phyloP scores from a whole-genome alignment of 1,140 invertebrate species.

The Orchestia grillus region DNA sequence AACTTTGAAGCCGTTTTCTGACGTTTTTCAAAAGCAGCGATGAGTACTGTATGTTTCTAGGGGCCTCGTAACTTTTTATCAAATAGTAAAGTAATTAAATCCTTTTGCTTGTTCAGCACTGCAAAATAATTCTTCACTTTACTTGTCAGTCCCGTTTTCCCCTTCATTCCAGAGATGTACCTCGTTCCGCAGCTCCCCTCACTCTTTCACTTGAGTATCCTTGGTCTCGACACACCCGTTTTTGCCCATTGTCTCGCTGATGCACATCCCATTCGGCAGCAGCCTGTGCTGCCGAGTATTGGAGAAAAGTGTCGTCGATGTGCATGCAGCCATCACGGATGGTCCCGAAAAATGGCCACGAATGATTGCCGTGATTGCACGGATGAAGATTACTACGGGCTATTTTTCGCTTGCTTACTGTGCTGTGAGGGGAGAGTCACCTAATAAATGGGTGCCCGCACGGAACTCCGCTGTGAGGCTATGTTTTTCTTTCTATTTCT shows the following conservation, averaged over 20 bases:
- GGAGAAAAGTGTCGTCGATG: conserved; percentile 35
- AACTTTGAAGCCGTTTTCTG: no score
- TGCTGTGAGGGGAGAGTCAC: not conserved
- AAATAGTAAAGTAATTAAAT: not conserved
- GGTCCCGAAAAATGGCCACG: conserved; percentile 33
- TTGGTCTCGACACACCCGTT: not conserved
- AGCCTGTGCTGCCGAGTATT: not conserved
- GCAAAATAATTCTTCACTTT: not conserved
- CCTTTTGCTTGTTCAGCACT: not conserved
- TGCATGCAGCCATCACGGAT: conserved; percentile 15
- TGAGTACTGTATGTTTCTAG: no score
- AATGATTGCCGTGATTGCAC: conserved; percentile 32
- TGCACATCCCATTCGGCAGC: not conserved
- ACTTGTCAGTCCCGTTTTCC: not conserved
- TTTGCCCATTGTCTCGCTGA: not conserved
- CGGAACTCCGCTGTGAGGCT: not conserved
- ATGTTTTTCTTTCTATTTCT: not conserved
- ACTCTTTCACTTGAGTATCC: not conserved
- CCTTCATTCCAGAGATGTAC: not conserved
- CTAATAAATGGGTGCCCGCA: not conserved
- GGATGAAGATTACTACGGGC: conserved; percentile 30
- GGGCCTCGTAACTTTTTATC: not conserved
- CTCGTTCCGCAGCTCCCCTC: not conserved
- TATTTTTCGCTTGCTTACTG: conserved; percentile 46
- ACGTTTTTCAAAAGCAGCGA: no score